A percentile compares a stretch with the other conserved stretches of the same genome.
Conservation (phyloP, 2,888 invertebrate genomes). For the Papilio protenor region DNA sequence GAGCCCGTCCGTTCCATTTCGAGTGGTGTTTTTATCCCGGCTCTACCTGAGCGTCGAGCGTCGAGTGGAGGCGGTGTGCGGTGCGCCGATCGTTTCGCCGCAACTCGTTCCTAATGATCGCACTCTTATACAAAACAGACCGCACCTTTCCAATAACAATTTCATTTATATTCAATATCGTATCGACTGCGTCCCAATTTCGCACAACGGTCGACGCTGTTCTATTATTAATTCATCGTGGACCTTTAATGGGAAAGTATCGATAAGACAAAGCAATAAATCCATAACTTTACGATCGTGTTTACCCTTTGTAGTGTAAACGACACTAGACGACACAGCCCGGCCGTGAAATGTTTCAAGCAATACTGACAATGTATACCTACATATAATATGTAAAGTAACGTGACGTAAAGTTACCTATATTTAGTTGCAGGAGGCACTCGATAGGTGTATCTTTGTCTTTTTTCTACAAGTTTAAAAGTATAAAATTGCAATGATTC, state of each 20-base stretch:
- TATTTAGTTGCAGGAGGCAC: slow-evolving; percentile 29
- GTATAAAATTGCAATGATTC: slow-evolving; percentile 26
- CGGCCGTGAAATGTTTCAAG: slow-evolving; percentile 24
- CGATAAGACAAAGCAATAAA: slow-evolving; percentile 64
- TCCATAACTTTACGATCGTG: slow-evolving; percentile 64
- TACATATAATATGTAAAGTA: slow-evolving; percentile 18
- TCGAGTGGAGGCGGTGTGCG: slow-evolving; percentile 44
- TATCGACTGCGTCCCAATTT: slow-evolving; percentile 19
- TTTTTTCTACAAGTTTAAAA: slow-evolving; percentile 33
- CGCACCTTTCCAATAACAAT: slow-evolving; percentile 43
- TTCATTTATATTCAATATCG: slow-evolving; percentile 29
- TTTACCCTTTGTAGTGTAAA: slow-evolving; percentile 50
- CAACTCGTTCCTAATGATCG: slow-evolving; percentile 58
- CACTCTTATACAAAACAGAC: slow-evolving; percentile 56
- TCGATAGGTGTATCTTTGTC: slow-evolving; percentile 27
- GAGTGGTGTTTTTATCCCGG: slow-evolving; percentile 81
- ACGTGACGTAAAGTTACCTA: slow-evolving; percentile 30
- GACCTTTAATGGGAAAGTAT: slow-evolving; percentile 55
- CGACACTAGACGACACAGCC: slow-evolving; percentile 35
- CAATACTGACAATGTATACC: slow-evolving; percentile 30
- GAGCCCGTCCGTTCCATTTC: slow-evolving; percentile 77
- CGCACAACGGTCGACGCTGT: slow-evolving; percentile 19
- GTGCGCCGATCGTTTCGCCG: slow-evolving; percentile 44
- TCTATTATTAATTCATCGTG: slow-evolving; percentile 55
- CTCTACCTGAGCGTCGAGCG: slow-evolving; percentile 69